Evolutionary conservation across 1,140 invertebrate genomes (phyloP).

Genomic region (Procambarus virginalis): DNA sequence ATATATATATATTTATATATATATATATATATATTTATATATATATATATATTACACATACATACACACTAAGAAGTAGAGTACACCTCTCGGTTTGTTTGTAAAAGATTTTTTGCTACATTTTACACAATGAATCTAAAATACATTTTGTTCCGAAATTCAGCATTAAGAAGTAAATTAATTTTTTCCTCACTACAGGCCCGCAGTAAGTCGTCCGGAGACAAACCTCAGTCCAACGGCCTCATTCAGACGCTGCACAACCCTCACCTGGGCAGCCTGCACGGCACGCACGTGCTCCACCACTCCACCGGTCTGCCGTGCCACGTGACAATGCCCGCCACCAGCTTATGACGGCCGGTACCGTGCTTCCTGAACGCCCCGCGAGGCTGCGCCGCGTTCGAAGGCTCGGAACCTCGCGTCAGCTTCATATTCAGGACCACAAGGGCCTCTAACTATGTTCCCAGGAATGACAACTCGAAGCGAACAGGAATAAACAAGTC

Average conservation of each 20-base stretch:
- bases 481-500: neutral
- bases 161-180: too few relatives aligned
- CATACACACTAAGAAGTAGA: too few relatives aligned
- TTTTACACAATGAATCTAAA: too few relatives aligned
- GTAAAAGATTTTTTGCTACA: too few relatives aligned
- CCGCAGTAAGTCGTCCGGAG: constrained; percentile 44
- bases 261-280: constrained; percentile 21
- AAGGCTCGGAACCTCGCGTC: constrained; percentile 36
- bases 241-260: constrained; percentile 40
- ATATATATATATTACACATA: too few relatives aligned
- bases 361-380: constrained; percentile 4
- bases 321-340: constrained; percentile 37
- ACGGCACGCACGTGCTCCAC: constrained; percentile 28
- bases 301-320: constrained; percentile 27
- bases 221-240: constrained; percentile 36
- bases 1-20: too few relatives aligned
- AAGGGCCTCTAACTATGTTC: neutral
- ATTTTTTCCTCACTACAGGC: constrained; percentile 5
- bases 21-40: too few relatives aligned
- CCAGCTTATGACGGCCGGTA: constrained; percentile 59
- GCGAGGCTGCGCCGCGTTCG: neutral
- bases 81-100: too few relatives aligned
- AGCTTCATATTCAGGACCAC: constrained; percentile 51
- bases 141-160: too few relatives aligned
- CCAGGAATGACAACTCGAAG: neutral